phyloP scores from a whole-genome alignment of 2,888 invertebrate genomes.

The Syrista parreyssii region DNA sequence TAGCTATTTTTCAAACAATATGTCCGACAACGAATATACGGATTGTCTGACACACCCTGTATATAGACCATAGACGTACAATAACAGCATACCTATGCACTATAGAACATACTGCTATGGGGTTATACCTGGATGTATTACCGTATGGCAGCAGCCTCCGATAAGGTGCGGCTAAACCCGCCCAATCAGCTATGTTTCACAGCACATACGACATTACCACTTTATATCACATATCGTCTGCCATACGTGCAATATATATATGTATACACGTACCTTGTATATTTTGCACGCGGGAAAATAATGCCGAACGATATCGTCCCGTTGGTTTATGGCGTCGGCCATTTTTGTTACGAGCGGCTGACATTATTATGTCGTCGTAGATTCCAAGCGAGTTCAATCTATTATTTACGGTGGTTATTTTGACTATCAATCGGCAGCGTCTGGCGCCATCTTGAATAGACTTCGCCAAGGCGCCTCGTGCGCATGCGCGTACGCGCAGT shows the following conservation, averaged over 20 bases:
- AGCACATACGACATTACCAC: slow-evolving; percentile 43
- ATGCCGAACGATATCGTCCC: slow-evolving; percentile 11
- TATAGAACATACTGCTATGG: too few species aligned
- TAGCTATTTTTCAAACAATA: too few species aligned
- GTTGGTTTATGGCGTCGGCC: slow-evolving; percentile 3
- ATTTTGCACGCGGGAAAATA: slow-evolving; percentile 8
- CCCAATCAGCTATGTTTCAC: slow-evolving; percentile 48
- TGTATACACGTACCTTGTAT: too few species aligned
- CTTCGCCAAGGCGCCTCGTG: not conserved
- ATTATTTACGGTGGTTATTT: too few species aligned
- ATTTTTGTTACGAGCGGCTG: not conserved
- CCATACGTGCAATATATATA: slow-evolving; percentile 20
- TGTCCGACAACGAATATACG: too few species aligned
- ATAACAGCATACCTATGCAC: too few species aligned
- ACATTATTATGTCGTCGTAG: too few species aligned
- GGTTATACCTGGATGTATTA: too few species aligned
- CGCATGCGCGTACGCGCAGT: not conserved
- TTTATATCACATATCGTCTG: slow-evolving; percentile 47
- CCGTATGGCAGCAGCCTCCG: slow-evolving; percentile 22
- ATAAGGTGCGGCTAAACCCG: slow-evolving; percentile 46
- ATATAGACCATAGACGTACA: too few species aligned
- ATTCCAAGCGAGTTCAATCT: too few species aligned
- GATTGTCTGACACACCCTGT: too few species aligned
- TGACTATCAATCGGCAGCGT: too few species aligned
- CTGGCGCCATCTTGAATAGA: not conserved